Conservation (phyloP, 2,888 invertebrate genomes). For the Calliopum simillimum region DNA sequence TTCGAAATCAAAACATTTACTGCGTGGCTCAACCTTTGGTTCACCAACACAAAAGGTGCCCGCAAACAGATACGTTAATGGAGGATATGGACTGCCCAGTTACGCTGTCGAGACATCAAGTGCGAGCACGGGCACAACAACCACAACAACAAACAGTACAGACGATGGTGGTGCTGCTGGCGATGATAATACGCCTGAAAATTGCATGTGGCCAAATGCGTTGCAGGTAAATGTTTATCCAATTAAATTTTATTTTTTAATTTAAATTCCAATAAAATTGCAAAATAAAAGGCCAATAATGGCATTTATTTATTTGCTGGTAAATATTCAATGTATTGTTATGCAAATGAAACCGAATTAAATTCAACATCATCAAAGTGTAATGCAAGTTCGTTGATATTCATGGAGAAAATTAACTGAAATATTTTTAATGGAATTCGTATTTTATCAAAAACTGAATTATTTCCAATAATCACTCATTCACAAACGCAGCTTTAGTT, state of each 20-base stretch:
- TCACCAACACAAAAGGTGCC: slow-evolving; percentile 57
- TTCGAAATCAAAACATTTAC: slow-evolving; percentile 58
- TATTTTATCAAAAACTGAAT: no score
- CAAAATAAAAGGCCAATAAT: no score
- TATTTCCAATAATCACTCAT: no score
- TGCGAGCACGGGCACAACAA: slow-evolving; percentile 41
- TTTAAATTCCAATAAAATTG: slow-evolving; percentile 34
- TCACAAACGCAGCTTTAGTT: no score
- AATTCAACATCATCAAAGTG: no score
- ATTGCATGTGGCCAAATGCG: slow-evolving; percentile 80
- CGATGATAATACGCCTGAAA: slow-evolving; percentile 58
- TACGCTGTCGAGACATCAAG: slow-evolving; percentile 40
- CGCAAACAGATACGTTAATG: slow-evolving; percentile 59
- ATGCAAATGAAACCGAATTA: no score
- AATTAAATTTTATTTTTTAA: background rate
- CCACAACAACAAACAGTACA: slow-evolving; percentile 25
- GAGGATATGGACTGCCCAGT: slow-evolving; percentile 47
- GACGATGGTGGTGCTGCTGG: slow-evolving; percentile 43
- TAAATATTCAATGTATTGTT: no score
- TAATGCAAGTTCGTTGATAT: no score
- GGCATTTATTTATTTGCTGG: no score
- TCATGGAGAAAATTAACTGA: no score
- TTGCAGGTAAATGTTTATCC: slow-evolving; percentile 74
- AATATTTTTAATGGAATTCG: no score
- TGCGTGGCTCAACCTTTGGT: slow-evolving; percentile 63